Base-by-base conservation (phyloP, 2,888 invertebrate genomes). In the Apodemia mormo region DNA sequence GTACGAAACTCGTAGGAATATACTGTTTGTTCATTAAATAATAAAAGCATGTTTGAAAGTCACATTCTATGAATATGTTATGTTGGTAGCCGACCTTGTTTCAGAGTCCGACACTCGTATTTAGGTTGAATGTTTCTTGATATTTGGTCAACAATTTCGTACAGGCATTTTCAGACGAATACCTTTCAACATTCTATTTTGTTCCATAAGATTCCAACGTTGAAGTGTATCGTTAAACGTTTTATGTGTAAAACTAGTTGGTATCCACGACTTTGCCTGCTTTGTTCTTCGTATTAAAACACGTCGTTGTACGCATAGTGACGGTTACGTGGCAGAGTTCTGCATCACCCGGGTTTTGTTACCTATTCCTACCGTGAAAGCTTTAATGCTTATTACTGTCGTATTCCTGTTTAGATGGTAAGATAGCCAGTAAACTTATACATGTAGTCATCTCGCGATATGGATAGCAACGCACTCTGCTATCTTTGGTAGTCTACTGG, bases 1-100 rank as follows among this genome's bases (percentile, higher is more conserved):
- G 8, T 52, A 52, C 10, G 10, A 52, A 54, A 54, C 52, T 14
- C 2, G n/a, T 8, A n/a, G 22, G 52, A 12, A 54, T 7, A 29
- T 58, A 58, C 29, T 4, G 22, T 58, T 58, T 30, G 33, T 61
- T 61, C 61, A 30, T 61, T 30, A 61, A 61, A 33, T 61, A 30
- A 29, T 30, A 61, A 61, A 33, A 61, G 30, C 33, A 61, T 61
- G 29, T 33, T 61, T 33, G 22, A 61, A 61, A 61, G 30, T 14
- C 61, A 61, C 61, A 61, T 61, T 61, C 61, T 30, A 14, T 61
- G 33, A 61, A 61, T 61, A 61, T 61, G 33, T 33, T 33, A 61
- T 30, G 61, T 33, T 30, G 61, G 12, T 14, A 33, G 29, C 29
- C 33, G 61, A 33, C 61, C 61, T 61, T 61, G 61, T 33, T 61